These are phyloP conservation scores for Hyppa rectilinea DNA, from an alignment of 2,888 invertebrate genomes.

Conservation along the genomic window DNA sequence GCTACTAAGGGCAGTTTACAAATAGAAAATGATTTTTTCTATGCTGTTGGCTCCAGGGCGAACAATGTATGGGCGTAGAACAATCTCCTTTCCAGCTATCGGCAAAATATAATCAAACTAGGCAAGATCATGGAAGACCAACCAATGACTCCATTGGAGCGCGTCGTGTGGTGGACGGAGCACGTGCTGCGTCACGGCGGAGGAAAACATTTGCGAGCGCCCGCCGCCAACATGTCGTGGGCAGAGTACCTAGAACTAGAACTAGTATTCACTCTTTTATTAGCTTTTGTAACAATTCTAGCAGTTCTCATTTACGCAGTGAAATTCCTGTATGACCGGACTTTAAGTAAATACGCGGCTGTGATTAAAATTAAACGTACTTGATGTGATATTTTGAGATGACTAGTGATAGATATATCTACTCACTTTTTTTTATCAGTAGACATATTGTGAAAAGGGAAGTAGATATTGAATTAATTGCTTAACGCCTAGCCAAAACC, in stretches of 20 bases:
- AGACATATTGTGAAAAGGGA: background rate
- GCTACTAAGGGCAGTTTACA: too few relatives aligned
- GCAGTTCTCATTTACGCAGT: background rate
- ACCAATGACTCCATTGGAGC: slow-evolving; percentile 63
- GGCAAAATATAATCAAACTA: slow-evolving; percentile 17
- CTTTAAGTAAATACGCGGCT: background rate
- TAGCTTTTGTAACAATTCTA: background rate
- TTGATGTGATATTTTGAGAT: slow-evolving; percentile 1
- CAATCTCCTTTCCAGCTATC: slow-evolving; percentile 33
- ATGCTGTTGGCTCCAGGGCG: too few relatives aligned
- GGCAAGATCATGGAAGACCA: slow-evolving; percentile 33
- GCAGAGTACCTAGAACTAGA: slow-evolving; percentile 34
- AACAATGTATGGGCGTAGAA: too few relatives aligned
- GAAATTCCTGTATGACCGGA: background rate
- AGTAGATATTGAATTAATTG: background rate
- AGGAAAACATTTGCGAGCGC: slow-evolving; percentile 55
- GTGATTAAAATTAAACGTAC: slow-evolving; percentile 17
- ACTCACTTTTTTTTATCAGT: background rate
- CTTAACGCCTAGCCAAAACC: background rate
- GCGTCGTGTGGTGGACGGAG: slow-evolving; percentile 87
- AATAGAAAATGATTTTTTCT: too few relatives aligned
- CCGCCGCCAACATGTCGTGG: slow-evolving; percentile 47
- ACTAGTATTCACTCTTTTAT: slow-evolving; percentile 16
- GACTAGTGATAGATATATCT: background rate
- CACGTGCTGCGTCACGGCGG: slow-evolving; percentile 57